phyloP scores from a whole-genome alignment of 2,113 vertebrate species.

The Arvicanthis niloticus region DNA sequence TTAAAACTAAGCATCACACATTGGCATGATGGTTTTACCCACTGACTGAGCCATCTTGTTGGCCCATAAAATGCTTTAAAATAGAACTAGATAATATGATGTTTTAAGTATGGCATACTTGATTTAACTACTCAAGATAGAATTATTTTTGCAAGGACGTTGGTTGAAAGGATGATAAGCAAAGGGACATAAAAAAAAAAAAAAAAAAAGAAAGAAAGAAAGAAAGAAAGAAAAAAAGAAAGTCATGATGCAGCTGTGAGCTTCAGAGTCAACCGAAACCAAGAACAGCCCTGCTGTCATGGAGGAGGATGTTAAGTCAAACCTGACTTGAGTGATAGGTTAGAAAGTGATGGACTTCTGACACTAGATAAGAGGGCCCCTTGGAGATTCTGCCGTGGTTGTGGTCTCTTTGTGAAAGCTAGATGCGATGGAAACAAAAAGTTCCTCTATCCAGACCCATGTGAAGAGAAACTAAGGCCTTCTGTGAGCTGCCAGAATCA shows the following conservation, averaged over 20 bases:
- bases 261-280: neutral
- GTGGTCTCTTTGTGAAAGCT: neutral
- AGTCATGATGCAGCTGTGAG: neutral
- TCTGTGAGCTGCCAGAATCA: neutral
- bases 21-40: neutral
- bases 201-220: no score
- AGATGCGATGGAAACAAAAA: neutral
- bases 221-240: neutral
- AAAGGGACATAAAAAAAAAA: slow-evolving; percentile 4
- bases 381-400: neutral
- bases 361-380: neutral
- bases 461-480: neutral
- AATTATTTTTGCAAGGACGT: slow-evolving; percentile 8
- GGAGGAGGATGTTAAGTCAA: neutral
- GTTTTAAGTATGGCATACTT: neutral
- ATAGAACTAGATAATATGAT: neutral
- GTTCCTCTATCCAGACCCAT: neutral
- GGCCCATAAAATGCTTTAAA: slow-evolving; percentile 12
- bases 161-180: neutral
- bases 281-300: neutral
- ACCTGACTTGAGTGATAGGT: neutral
- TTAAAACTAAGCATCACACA: neutral
- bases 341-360: neutral
- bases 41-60: neutral
- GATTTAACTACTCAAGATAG: slow-evolving; percentile 11